These are phyloP conservation scores for Cryptoblepharus egeriae DNA, from an alignment of 2,797 vertebrate species.

Conservation along the genomic window DNA sequence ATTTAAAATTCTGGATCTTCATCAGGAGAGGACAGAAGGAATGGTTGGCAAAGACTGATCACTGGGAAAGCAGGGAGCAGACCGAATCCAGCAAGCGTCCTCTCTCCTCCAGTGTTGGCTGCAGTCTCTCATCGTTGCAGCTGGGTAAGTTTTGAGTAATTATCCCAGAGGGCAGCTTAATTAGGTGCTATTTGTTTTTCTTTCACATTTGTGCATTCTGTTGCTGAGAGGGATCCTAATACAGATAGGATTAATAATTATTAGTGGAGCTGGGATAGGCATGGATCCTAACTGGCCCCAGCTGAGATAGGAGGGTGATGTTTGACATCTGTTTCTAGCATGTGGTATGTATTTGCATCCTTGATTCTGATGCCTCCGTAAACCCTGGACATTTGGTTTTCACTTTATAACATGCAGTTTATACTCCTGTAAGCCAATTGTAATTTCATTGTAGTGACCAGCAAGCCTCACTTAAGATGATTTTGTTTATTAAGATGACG, in stretches of 20 bases:
- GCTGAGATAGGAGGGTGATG: background rate
- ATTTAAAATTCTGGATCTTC: background rate
- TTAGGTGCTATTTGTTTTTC: background rate
- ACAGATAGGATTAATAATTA: background rate
- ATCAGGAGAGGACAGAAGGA: background rate
- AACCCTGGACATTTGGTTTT: too few relatives aligned
- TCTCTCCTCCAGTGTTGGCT: background rate
- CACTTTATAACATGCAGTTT: too few relatives aligned
- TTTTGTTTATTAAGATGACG: too few relatives aligned
- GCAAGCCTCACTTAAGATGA: too few relatives aligned
- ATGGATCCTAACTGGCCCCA: background rate
- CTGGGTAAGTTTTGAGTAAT: slow-evolving; percentile 4
- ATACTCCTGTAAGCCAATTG: background rate
- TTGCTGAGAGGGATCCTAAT: background rate
- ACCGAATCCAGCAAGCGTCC: background rate
- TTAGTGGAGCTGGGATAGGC: background rate
- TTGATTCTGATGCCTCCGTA: background rate
- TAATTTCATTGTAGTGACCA: background rate
- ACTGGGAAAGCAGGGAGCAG: background rate
- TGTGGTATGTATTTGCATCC: background rate
- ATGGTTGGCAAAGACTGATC: background rate
- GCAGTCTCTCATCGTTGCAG: background rate
- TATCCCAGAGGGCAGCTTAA: slow-evolving; percentile 5
- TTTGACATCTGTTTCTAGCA: background rate
- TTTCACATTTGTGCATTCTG: background rate